A percentile compares a stretch with the other conserved stretches of the same genome.
phyloP scores from a whole-genome alignment of 2,797 vertebrate genomes.

The Potorous gilbertii region DNA sequence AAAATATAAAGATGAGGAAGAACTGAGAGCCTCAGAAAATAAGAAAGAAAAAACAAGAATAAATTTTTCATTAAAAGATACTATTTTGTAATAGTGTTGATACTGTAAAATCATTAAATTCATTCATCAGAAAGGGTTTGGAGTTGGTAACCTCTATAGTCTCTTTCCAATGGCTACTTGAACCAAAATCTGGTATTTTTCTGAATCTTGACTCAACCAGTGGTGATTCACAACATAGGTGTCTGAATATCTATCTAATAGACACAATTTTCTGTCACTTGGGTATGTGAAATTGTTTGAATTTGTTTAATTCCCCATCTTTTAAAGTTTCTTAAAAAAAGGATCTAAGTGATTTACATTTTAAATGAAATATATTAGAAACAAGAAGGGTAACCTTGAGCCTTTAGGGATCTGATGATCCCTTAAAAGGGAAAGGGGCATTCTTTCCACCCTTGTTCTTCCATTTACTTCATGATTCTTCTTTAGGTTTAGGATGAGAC shows the following conservation, averaged over 20 bases:
- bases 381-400: neutral
- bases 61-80: neutral
- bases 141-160: neutral
- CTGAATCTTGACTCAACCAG: neutral
- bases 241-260: neutral
- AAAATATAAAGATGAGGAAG: neutral
- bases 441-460: accelerated
- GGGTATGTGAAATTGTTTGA: neutral
- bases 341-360: neutral
- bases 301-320: too few relatives aligned
- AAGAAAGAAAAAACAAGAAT: neutral
- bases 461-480: neutral
- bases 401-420: neutral
- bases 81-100: too few relatives aligned
- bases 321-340: neutral
- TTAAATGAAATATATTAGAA: neutral
- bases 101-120: neutral
- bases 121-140: neutral
- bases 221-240: neutral
- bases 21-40: accelerated
- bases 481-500: slow-evolving; percentile 92
- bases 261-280: too few relatives aligned
- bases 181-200: neutral
- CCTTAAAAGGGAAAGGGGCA: neutral
- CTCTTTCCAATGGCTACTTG: neutral